A percentile compares a stretch with the other conserved stretches of the same genome.
phyloP scores from a whole-genome alignment of 2,888 invertebrate species.

The Volucella zonaria region DNA sequence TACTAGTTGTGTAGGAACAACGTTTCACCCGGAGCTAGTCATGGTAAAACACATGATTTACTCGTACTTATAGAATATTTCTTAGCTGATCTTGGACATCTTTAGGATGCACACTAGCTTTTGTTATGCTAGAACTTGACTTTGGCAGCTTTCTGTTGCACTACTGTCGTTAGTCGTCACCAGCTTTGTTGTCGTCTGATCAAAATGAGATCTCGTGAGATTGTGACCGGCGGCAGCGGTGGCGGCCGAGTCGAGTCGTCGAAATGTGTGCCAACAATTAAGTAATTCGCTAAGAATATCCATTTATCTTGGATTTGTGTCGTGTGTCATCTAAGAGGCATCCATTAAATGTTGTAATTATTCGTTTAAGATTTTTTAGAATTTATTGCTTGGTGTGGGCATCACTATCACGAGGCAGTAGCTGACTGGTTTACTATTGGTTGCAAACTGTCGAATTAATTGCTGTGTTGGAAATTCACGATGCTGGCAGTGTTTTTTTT shows the following conservation, averaged over 20 bases:
- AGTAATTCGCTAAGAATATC: conserved; percentile 75
- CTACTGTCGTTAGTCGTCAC: not conserved
- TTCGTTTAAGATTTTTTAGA: conserved; percentile 43
- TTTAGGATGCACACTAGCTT: no score
- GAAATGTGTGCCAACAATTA: conserved; percentile 77
- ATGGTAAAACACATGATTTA: no score
- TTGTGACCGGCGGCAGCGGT: conserved; percentile 3
- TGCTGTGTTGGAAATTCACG: not conserved
- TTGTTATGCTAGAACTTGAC: conserved; percentile 61
- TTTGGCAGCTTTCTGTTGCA: conserved; percentile 47
- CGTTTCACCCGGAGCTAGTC: no score
- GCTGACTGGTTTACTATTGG: not conserved
- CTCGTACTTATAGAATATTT: no score
- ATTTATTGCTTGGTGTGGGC: conserved; percentile 4
- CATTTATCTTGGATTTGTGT: conserved; percentile 38
- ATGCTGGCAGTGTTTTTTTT: not conserved
- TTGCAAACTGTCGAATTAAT: not conserved
- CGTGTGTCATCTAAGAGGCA: conserved; percentile 50
- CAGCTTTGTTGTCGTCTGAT: conserved; percentile 44
- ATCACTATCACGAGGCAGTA: conserved; percentile 19
- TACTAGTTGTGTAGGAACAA: no score
- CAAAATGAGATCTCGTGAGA: conserved; percentile 62
- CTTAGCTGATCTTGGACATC: no score
- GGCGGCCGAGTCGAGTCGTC: conserved; percentile 24
- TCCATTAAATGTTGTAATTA: conserved; percentile 52